Evolutionary conservation across 2,888 invertebrate genomes (phyloP), one percentile per base, ranked within the genome.

Genomic region (Acheta domesticus): DNA sequence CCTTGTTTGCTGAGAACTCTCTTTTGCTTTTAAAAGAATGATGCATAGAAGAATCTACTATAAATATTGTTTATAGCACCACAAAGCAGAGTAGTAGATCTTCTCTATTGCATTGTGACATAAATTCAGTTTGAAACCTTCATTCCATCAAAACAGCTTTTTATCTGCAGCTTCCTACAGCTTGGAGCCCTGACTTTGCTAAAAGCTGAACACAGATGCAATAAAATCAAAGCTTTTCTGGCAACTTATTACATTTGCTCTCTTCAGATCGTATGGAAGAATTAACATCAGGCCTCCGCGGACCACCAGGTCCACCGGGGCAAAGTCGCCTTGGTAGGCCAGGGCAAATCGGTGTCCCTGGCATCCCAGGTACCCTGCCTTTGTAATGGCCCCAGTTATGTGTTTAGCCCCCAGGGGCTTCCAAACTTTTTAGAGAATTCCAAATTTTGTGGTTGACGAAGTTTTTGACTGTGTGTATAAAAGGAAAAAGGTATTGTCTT

Each of bases 231-330:
- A 20, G 21, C n/a, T 36, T 74, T 21, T 11, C 75, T 21, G 74
- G 16, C 62, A 14, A 62, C 62, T 62, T 62, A 62, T 62, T 62
- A n/a, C 62, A 48, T 20, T 79, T 78, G 76, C 76, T 79, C 75
- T 81, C 76, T 80, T 77, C 86, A 90, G 91, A 91, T 85, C 88
- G 88, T 85, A 86, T 89, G 86, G 89, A 89, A 85, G 90, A 90
- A 86, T 86, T 91, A 86, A 88, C 88, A 75, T 86, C 88, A 83
- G 90, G 90, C 83, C 88, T 91, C 75, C 88, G 90, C 84, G 95
- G 95, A 20, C 92, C 92, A 81, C 91, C 93, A 74, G 95, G 95
- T 1, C 89, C 90, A 82, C 89, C 90, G 82, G 91, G 91, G 81
- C 84, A 86, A 84, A 87, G 88, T 80, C 86, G 87, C 84, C 87